Conservation (phyloP, 92 coral and sea anemone genomes). For the Actinostola sp. region DNA sequence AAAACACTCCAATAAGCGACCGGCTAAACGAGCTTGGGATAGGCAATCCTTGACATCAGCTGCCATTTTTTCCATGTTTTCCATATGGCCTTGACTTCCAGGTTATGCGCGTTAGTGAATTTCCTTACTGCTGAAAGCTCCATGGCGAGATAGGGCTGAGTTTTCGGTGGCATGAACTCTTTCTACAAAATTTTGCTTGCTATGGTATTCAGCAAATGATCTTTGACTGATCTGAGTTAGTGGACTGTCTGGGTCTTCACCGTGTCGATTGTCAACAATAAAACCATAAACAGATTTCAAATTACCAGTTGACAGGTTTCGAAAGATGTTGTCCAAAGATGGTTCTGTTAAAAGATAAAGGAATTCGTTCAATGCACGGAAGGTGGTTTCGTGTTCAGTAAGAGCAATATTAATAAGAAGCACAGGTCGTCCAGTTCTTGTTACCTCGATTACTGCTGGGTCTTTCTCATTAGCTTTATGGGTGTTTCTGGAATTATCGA, state of each 20-base stretch:
- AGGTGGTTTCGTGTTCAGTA: slow-evolving; percentile 53
- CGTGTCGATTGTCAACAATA: slow-evolving; percentile 53
- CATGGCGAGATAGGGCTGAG: slow-evolving; percentile 57
- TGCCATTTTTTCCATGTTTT: slow-evolving; percentile 61
- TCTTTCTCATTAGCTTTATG: too few relatives aligned
- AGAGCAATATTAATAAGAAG: slow-evolving; percentile 42
- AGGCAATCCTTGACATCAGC: slow-evolving; percentile 42
- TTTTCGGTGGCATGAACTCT: slow-evolving; percentile 65
- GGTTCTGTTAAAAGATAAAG: slow-evolving; percentile 43
- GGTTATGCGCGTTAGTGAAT: slow-evolving; percentile 24
- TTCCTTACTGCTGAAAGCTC: slow-evolving; percentile 52
- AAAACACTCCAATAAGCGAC: slow-evolving; percentile 45
- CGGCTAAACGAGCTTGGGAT: slow-evolving; percentile 38
- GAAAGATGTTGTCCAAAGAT: slow-evolving; percentile 38
- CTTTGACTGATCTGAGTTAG: slow-evolving; percentile 47
- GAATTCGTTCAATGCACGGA: slow-evolving; percentile 62
- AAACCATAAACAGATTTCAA: slow-evolving; percentile 38
- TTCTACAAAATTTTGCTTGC: slow-evolving; percentile 61
- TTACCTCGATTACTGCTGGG: too few relatives aligned
- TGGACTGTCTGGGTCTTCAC: slow-evolving; percentile 64
- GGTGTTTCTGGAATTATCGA: slow-evolving; percentile 17
- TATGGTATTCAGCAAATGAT: slow-evolving; percentile 61
- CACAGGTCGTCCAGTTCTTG: slow-evolving; percentile 56
- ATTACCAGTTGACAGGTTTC: slow-evolving; percentile 41
- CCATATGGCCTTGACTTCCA: slow-evolving; percentile 38